A percentile compares a stretch with the other conserved stretches of the same genome.
These are phyloP conservation scores for Anagrus nilaparvatae DNA, from an alignment of 1,140 invertebrate species.

Conservation along the genomic window DNA sequence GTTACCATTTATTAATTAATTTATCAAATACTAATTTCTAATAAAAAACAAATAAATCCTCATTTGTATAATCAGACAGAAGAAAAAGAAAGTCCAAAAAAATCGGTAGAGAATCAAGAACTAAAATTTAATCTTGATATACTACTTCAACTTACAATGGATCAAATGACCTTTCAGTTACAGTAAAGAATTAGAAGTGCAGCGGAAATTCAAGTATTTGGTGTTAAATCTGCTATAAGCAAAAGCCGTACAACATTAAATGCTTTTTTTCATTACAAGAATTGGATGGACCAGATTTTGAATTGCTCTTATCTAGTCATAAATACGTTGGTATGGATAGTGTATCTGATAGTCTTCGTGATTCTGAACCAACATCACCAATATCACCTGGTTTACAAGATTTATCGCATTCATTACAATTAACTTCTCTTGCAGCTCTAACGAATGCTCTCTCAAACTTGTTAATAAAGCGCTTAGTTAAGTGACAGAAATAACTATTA, in stretches of 20 bases:
- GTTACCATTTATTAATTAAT: constrained; percentile 46
- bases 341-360: constrained; percentile 80
- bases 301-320: constrained; percentile 86
- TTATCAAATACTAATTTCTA: constrained; percentile 20
- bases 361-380: constrained; percentile 84
- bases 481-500: constrained; percentile 66
- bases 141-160: constrained; percentile 78
- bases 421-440: constrained; percentile 48
- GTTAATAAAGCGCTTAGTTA: constrained; percentile 81
- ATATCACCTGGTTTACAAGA: constrained; percentile 61
- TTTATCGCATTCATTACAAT: constrained; percentile 25
- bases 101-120: constrained; percentile 25
- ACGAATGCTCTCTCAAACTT: constrained; percentile 46
- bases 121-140: constrained; percentile 54
- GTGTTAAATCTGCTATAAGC: constrained; percentile 67
- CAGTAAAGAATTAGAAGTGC: constrained; percentile 76
- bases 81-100: constrained; percentile 43
- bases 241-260: constrained; percentile 62
- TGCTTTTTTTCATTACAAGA: constrained; percentile 78
- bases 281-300: constrained; percentile 90
- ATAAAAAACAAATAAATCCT: constrained; percentile 9
- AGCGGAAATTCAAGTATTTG: constrained; percentile 81
- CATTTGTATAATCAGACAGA: constrained; percentile 22
- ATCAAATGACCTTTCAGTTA: constrained; percentile 78
- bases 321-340: constrained; percentile 91